Base-by-base conservation (phyloP, 2,888 invertebrate genomes). In the Protodeltote pygarga region DNA sequence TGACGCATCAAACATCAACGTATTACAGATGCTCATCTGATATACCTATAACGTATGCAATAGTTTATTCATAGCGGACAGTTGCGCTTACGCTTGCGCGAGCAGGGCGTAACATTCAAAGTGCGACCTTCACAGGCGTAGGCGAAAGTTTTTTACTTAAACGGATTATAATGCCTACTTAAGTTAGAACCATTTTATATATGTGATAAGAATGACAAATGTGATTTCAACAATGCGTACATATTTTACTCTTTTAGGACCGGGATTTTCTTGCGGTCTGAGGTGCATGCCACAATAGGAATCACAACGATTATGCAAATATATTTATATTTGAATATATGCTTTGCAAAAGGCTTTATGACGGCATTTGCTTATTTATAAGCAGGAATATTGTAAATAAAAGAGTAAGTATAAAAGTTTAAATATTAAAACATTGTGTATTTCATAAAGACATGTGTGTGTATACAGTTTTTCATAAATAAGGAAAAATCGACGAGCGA, bases 91-190 rank as follows among this genome's bases (percentile, higher is more conserved):
- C 75, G 57, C 62, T 63, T 74, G 66, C 74, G 71, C 15, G 55
- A 77, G 71, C 73, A 65, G 64, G 32, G 45, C 71, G 65, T 64
- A 58, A 77, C 74, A 83, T 83, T 79, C 81, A 78, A 80, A 76
- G 75, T 52, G 41, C 79, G 86, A 86, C 89, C 88, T 88, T 87
- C 86, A 77, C 50, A 16, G 52, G 83, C 52, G 87, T 49, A 16
- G 52, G 83, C 52, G 87, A 88, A 88, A 88, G 88, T 87, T 84
- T 83, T 87, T 85, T 76, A 81, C 80, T 82, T 71, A 77, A 78
- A 78, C 73, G 68, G 75, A 81, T 83, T 79, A 79, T 79, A 75
- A 72, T 73, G 65, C 63, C 58, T 39, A 49, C 58, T 73, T 63
- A 55, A 54, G 55, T 57, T 49, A 59, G 52, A 46, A 50, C 47